Base-by-base conservation (phyloP, 1,140 invertebrate species). In the Nixonia krombeini region DNA sequence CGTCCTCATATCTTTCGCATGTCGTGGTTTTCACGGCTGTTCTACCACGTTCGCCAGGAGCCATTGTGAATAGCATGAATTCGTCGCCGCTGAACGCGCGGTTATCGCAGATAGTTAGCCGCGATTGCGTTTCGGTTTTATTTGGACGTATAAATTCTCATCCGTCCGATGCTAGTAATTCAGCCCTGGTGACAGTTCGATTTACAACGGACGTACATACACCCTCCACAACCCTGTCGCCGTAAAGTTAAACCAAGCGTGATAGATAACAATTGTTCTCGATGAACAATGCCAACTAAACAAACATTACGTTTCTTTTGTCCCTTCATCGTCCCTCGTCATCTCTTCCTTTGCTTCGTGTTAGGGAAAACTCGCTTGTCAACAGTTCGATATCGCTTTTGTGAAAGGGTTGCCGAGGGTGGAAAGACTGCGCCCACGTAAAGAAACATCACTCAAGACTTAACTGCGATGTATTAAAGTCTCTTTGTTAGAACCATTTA, bases 1-100 rank as follows among this genome's bases (percentile, higher is more conserved):
- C 55, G 55, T 50, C 31, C 17, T 26, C 28, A 18, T 42, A 33
- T 49, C 55, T 49, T 49, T 49, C 42, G 35, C 35, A 31, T 38
- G 2, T 21, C n/a, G 18, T 46, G 45, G 45, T 57, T 49, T 49
- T 21, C 33, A 18, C 18, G 31, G 1, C 8, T 21, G 21, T 1
- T 25, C 10, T 23, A 25, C 9, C 21, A 28, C 10, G n/a, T 9
- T 10, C 29, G 3, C 29, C 29, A 31, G 9, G 9, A n/a, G 25
- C 8, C 41, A 26, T 44, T 44, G 21, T 44, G 23, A 25, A 44
- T 37, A 18, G 28, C 25, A 4, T 4, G 25, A 26, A 5, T 9
- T 9, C 31, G 12, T 4, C 7, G 17, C 17, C 15, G 17, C 38
- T 9, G 38, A n/a, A 40, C 16, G 15, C 38, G 17, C 33, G 47